Base-by-base conservation (phyloP, 2,113 vertebrate genomes). In the Petrocephalus zakoni region DNA sequence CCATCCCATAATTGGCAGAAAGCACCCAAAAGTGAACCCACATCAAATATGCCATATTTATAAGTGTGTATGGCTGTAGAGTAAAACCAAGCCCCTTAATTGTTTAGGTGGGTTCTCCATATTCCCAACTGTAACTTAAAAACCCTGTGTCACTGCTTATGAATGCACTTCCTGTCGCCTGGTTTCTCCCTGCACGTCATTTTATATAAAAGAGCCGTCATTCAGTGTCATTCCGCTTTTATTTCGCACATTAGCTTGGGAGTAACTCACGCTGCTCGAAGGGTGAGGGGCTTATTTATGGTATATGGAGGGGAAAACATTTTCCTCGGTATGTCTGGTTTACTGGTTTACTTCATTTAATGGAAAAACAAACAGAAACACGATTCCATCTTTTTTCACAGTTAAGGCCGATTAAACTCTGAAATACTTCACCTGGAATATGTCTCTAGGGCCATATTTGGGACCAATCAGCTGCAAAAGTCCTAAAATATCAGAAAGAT, bases 151-250 rank as follows among this genome's bases (percentile, higher is more conserved):
- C 29, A 75, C n/a, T 83, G 37, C 5, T 47, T 83, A 42, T 22
- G 19, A 83, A 49, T 47, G 21, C 47, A n/a, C 81, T 83, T 83
- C 25, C 34, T 83, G 81, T n/a, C 42, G 0, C n/a, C 49, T 83
- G 81, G 22, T 49, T 25, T 85, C 46, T 25, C 83, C 68, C 88
- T 55, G 88, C 75, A 87, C 85, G 46, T 83, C 49, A 87, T 88
- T 89, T 89, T 85, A 86, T 34, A 90, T 55, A 49, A 89, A 83
- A 49, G 81, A 49, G 46, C 81, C 37, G 81, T 25, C 81, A 49
- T 47, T 83, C 46, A 83, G 42, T 49, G 46, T 83, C 81, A 83
- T 21, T 49, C 21, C 10, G 17, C 8, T 49, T 22, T n/a, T 49
- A 49, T 83, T 22, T 11, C 21, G 81, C 9, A 83, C 49, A 83